These are phyloP conservation scores for Tuberolachnus salignus DNA, from an alignment of 2,888 invertebrate species.

Conservation along the genomic window DNA sequence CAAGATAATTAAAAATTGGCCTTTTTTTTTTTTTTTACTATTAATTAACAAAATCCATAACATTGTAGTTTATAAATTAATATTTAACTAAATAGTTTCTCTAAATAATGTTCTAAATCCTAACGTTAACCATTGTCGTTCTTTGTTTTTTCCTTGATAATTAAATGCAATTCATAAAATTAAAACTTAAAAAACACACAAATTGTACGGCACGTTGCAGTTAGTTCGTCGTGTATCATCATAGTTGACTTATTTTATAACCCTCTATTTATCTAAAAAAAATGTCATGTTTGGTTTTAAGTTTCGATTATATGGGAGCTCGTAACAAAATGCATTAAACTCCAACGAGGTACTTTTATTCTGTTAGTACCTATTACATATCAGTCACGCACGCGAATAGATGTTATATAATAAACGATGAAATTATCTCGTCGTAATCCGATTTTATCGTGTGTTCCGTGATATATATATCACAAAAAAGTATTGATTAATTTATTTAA, in stretches of 20 bases:
- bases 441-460: not conserved
- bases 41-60: too few relatives aligned
- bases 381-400: constrained; percentile 23
- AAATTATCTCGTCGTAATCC: constrained; percentile 24
- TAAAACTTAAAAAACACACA: not conserved
- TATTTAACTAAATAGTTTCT: too few relatives aligned
- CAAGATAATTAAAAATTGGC: too few relatives aligned
- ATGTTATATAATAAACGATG: not conserved
- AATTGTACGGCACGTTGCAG: not conserved
- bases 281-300: not conserved
- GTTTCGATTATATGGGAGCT: constrained; percentile 13
- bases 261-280: constrained; percentile 19
- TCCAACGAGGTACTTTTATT: not conserved
- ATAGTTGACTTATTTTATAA: not conserved
- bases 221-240: not conserved
- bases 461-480: not conserved
- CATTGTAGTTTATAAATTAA: too few relatives aligned
- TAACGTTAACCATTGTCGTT: too few relatives aligned
- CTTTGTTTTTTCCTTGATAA: too few relatives aligned
- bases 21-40: too few relatives aligned
- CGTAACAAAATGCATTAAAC: constrained; percentile 19
- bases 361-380: not conserved
- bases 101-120: too few relatives aligned
- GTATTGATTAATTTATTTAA: too few relatives aligned
- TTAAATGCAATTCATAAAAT: not conserved